A percentile compares a stretch with the other conserved stretches of the same genome.
Evolutionary conservation across 2,113 vertebrate species (phyloP).

Genomic region (Arenaria interpres): DNA sequence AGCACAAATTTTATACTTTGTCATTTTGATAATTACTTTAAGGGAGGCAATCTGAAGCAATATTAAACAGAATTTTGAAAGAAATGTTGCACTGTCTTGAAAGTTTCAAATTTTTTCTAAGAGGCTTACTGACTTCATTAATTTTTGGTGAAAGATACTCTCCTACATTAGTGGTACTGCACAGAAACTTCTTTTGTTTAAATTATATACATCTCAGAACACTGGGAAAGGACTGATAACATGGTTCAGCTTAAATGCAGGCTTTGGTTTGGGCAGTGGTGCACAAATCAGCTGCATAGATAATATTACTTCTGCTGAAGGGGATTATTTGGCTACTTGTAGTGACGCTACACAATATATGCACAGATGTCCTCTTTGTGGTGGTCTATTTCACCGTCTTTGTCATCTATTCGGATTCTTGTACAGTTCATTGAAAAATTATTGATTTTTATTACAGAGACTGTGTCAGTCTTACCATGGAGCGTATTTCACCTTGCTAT

Average conservation of each 20-base stretch:
- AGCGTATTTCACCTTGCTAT: neutral
- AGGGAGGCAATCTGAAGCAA: neutral
- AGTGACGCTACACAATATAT: neutral
- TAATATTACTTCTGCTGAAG: neutral
- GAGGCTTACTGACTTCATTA: neutral
- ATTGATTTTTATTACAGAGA: neutral
- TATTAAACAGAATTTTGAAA: neutral
- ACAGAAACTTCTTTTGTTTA: neutral
- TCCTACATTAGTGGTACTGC: neutral
- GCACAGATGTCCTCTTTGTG: neutral
- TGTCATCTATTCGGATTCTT: neutral
- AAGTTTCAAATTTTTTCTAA: neutral
- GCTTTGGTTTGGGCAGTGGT: neutral
- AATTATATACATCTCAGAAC: neutral
- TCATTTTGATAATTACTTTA: neutral
- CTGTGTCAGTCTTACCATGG: neutral
- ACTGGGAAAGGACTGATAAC: neutral
- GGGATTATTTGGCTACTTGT: neutral
- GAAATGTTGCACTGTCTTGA: neutral
- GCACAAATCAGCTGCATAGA: neutral
- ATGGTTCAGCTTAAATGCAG: neutral
- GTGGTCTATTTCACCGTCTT: neutral
- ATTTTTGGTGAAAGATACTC: neutral
- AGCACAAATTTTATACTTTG: neutral
- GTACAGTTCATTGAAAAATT: neutral